Evolutionary conservation across 2,888 invertebrate species (phyloP), one percentile per base, ranked within the genome.

Genomic region (Tinea pellionella): DNA sequence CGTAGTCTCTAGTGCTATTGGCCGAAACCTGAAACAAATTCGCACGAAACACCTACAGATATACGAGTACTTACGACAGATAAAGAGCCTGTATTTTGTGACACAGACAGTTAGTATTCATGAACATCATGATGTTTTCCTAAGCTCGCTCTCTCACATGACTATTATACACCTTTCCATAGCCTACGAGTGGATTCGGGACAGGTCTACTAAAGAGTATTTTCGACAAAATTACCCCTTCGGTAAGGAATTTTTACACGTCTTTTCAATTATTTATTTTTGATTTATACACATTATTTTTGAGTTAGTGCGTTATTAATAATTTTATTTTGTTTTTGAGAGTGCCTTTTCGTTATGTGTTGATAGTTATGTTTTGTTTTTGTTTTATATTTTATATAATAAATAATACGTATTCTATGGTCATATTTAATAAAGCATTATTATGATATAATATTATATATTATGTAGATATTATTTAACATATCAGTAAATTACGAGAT

Each of bases 191-290:
- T 77, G 88, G 88, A 88, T 88, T 88, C 85, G 88, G 88, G 85
- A 88, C 88, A 84, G 88, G 88, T 77, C 88, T 88, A 69, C 88
- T 88, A 87, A 88, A 88, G 88, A 88, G 88, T 87, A 88, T 88
- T 85, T 88, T 88, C 88, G 88, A 88, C 88, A 88, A 88, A 88
- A 88, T 88, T 86, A 88, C 88, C 80, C 88, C 88, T 86, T 88
- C 88, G 88, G 88, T 88, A 88, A 88, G 88, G 86, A 86, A 85
- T 87, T 86, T 86, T 85, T 80, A 86, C 83, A 86, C 86, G 83
- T 83, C 78, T 82, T 84, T 83, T 78, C 69, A 75, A 75, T 76
- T 77, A 75, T 69, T 77, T 67, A 73, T 79, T 77, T 72, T 77
- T 70, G 69, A 75, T 66, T 74, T 78, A 70, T 74, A 69, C 68